Evolutionary conservation across 2,888 invertebrate genomes (phyloP).

Genomic region (Iselma pallidipennis): DNA sequence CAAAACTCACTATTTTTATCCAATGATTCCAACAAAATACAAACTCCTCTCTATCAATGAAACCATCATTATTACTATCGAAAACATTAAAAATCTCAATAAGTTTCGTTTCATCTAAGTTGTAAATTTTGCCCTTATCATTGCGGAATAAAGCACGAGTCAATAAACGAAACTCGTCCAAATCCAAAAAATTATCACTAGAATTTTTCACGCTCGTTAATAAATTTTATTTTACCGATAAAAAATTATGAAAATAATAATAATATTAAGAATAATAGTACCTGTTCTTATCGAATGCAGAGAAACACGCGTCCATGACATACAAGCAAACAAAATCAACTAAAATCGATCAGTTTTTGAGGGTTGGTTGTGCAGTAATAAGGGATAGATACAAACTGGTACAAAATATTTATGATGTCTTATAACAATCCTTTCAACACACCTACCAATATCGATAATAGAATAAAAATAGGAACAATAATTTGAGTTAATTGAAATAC

Average conservation of each 20-base stretch:
- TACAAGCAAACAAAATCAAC: slow-evolving; percentile 19
- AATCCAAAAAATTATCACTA: slow-evolving; percentile 77
- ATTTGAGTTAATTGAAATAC: not conserved
- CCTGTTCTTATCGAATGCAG: slow-evolving; percentile 88
- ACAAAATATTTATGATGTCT: no score
- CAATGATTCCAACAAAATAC: slow-evolving; percentile 87
- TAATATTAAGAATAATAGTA: no score
- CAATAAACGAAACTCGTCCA: slow-evolving; percentile 78
- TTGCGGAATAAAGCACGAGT: slow-evolving; percentile 86
- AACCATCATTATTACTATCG: slow-evolving; percentile 75
- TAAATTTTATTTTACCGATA: slow-evolving; percentile 8
- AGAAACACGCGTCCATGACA: slow-evolving; percentile 86
- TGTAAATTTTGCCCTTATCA: slow-evolving; percentile 82
- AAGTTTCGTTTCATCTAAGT: slow-evolving; percentile 70
- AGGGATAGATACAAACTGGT: slow-evolving; percentile 20
- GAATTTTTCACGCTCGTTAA: slow-evolving; percentile 22
- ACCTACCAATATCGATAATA: no score
- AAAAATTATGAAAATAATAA: no score
- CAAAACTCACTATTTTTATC: slow-evolving; percentile 77
- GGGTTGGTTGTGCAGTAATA: not conserved
- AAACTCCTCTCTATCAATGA: slow-evolving; percentile 82
- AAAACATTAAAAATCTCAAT: slow-evolving; percentile 80
- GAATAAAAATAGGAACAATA: not conserved
- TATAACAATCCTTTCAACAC: no score
- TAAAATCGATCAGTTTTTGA: slow-evolving; percentile 20